These are phyloP conservation scores for Lithophane ornitopus DNA, from an alignment of 2,888 invertebrate species.

Conservation along the genomic window DNA sequence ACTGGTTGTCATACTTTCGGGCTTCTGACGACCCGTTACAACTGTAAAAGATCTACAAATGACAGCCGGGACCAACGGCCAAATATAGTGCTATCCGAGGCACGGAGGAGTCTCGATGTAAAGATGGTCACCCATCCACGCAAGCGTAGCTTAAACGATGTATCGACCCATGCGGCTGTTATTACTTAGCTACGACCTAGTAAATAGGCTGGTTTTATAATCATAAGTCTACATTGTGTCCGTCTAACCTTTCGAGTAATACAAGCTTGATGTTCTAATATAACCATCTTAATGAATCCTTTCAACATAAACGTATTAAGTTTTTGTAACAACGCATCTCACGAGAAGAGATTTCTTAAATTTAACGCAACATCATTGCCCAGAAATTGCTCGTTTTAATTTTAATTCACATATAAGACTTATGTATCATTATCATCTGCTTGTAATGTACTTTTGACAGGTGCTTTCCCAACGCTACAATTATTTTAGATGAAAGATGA, in stretches of 20 bases:
- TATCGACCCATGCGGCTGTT: too few relatives aligned
- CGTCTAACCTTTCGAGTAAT: background rate
- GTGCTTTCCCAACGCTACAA: constrained; percentile 29
- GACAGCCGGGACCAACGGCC: too few relatives aligned
- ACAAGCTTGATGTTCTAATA: background rate
- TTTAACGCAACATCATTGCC: constrained; percentile 40
- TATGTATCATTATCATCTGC: constrained; percentile 35
- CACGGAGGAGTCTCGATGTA: too few relatives aligned
- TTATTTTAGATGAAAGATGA: constrained; percentile 26
- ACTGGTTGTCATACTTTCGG: too few relatives aligned
- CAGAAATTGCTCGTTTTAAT: constrained; percentile 40
- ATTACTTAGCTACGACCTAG: too few relatives aligned
- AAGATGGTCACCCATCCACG: too few relatives aligned
- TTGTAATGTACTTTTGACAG: constrained; percentile 22
- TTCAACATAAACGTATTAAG: constrained; percentile 44
- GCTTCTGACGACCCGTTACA: too few relatives aligned
- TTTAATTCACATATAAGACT: constrained; percentile 41
- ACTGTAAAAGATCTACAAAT: too few relatives aligned
- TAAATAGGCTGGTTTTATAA: too few relatives aligned
- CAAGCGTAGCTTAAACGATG: too few relatives aligned
- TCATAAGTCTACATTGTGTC: too few relatives aligned
- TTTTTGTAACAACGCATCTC: constrained; percentile 42
- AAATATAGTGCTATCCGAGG: too few relatives aligned
- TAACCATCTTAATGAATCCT: constrained; percentile 31
- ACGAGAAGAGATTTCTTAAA: constrained; percentile 46